These are phyloP conservation scores for Tupiocoris notatus DNA, from an alignment of 2,888 invertebrate genomes.

Conservation along the genomic window DNA sequence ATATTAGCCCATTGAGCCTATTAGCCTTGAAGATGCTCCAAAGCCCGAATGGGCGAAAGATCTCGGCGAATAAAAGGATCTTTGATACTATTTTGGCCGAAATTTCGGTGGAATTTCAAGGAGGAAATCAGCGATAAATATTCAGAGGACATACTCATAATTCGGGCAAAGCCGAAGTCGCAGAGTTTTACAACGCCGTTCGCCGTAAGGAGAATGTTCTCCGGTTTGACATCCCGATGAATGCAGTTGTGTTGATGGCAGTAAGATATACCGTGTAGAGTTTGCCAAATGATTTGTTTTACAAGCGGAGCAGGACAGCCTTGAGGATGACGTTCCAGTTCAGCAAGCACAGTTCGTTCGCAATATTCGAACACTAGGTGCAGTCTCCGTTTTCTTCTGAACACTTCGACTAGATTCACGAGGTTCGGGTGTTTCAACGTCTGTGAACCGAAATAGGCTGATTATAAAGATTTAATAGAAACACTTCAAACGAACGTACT, in stretches of 20 bases:
- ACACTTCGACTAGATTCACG: constrained; percentile 96
- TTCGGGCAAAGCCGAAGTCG: constrained; percentile 97
- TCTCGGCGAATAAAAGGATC: too few relatives aligned
- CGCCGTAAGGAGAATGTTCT: constrained; percentile 92
- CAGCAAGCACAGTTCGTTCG: constrained; percentile 94
- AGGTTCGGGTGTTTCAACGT: constrained; percentile 97
- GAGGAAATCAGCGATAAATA: not conserved
- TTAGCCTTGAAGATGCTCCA: too few relatives aligned
- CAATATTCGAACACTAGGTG: constrained; percentile 99
- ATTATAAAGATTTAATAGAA: too few relatives aligned
- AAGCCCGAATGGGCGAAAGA: too few relatives aligned
- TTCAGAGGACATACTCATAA: constrained; percentile 67
- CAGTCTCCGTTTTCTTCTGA: constrained; percentile 88
- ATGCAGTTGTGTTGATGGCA: constrained; percentile 96
- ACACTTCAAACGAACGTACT: too few relatives aligned
- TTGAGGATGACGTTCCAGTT: constrained; percentile 87
- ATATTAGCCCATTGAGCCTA: too few relatives aligned
- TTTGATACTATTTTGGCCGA: too few relatives aligned
- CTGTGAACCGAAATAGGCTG: too few relatives aligned
- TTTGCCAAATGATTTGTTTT: constrained; percentile 93
- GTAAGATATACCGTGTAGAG: constrained; percentile 90
- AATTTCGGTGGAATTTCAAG: not conserved
- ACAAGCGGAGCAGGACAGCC: constrained; percentile 90
- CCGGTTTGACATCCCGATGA: constrained; percentile 97
- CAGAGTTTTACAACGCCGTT: constrained; percentile 94